Base-by-base conservation (phyloP, 2,797 vertebrate genomes). In the Melanotaenia boesemani region DNA sequence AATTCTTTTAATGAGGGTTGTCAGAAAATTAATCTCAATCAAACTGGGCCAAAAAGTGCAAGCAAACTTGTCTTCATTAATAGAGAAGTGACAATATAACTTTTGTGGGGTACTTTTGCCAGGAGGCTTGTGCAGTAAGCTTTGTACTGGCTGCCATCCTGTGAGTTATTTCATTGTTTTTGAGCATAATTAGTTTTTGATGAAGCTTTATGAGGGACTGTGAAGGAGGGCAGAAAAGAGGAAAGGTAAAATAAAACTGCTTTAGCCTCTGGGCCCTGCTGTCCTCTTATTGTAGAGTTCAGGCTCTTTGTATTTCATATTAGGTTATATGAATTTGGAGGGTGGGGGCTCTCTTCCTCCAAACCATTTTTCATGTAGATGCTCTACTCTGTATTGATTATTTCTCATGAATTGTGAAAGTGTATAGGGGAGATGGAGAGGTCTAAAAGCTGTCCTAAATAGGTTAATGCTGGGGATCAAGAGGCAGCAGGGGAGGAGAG, bases 21-120 rank as follows among this genome's bases (percentile, higher is more conserved):
- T 90, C 89, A 88, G 91, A 89, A 74, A 93, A 95, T 94, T 93
- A 92, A 94, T 94, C 93, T 92, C 74, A 92, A 95, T 95, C 92
- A 93, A 91, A 93, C 80, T 61, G 86, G 83, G 91, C 88, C 88
- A 89, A 88, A 89, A 89, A 86, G 80, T 81, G 84, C 82, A 77
- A 66, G 76, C 84, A 89, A 89, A 92, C 93, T 93, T 86, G 88
- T 93, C 92, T 94, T 94, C 91, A 94, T 95, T 94, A 93, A 89
- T 88, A 86, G 87, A 87, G 87, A 91, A 92, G 90, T 90, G 91
- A 93, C 92, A 90, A 86, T 89, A 84, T 92, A 74, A 92, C 90
- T 93, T 91, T 83, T 72, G 82, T 67, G 61, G 73, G 65, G 57
- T 76, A 26, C 63, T 83, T 70, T 90, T 54, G 86, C 90, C 86